Base-by-base conservation (phyloP, 2,797 vertebrate species). In the Leucoraja ocellata region DNA sequence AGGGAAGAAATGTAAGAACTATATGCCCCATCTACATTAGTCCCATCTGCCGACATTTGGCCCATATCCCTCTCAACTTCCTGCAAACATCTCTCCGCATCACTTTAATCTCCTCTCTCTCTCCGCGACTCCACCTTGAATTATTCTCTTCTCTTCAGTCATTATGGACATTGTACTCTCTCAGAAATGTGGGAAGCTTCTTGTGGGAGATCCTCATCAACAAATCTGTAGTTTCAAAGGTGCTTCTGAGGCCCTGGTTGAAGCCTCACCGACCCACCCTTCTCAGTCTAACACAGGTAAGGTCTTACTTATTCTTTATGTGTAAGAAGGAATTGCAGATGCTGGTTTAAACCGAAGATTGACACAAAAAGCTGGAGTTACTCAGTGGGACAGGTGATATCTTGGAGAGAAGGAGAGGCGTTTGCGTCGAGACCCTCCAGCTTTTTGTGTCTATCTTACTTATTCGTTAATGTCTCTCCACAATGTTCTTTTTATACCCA, bases 131-230 rank as follows among this genome's bases (percentile, higher is more conserved):
- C 36, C n/a, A 32, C 21, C 10, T 16, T 25, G 32, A n/a, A 91
- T 74, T 46, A 91, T 54, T 68, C 68, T 28, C 90, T 54, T 39
- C n/a, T 88, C 93, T 94, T 13, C 94, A 99, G 98, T 97, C 84
- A 97, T 98, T 94, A 95, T 98, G 97, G 97, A 98, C n/a, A 95
- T 99, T 46, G 95, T 99, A 93, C 95, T 97, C 16, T 96, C 97
- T 18, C 98, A 99, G 94, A 92, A 25, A 0, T 99, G 98, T 93
- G 98, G 97, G 23, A 97, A 98, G 74, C 97, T 99, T 94, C 96
- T 99, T n/a, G 98, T 98, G 0, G 98, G 98, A 94, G 99, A 99
- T 94, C 98, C 98, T 39, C 98, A 99, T 95, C 99, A 99, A 94
- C 98, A 99, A 95, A 99, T 99, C 94, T 99, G 98, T 93, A 97